Conservation (phyloP, 2,113 vertebrate genomes). For the Conger conger region DNA sequence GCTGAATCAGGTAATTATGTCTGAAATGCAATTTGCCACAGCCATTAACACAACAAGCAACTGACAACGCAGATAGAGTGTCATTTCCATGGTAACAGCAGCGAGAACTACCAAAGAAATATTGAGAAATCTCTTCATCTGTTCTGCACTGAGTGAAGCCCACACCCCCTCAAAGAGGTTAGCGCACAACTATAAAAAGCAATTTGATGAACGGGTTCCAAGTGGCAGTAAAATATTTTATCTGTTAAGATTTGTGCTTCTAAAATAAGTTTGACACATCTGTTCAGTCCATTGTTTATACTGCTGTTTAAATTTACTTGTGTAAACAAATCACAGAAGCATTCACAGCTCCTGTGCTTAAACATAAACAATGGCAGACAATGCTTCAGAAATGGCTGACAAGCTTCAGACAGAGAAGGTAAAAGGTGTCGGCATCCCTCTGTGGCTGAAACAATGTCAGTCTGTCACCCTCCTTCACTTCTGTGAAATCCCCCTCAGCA, state of each 20-base stretch:
- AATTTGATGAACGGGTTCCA: neutral
- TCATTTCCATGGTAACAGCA: neutral
- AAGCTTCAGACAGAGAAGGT: neutral
- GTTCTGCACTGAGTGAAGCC: neutral
- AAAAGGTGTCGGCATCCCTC: neutral
- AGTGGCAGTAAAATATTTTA: neutral
- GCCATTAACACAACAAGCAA: neutral
- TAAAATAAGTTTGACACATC: neutral
- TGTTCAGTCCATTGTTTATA: too few species aligned
- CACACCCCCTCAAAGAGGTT: too few species aligned
- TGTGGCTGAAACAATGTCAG: neutral
- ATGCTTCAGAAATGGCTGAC: neutral
- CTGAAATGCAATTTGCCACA: conserved; percentile 6
- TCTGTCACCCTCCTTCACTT: neutral
- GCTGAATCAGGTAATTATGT: conserved; percentile 10
- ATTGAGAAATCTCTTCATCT: neutral
- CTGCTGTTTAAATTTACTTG: neutral
- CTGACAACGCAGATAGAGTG: neutral
- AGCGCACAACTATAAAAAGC: neutral
- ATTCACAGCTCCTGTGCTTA: neutral
- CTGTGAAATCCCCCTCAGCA: neutral
- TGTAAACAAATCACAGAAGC: neutral
- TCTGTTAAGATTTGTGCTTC: neutral
- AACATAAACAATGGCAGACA: neutral
- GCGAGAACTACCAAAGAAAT: neutral